Base-by-base conservation (phyloP, 2,113 vertebrate species). In the Myotis lucifugus region DNA sequence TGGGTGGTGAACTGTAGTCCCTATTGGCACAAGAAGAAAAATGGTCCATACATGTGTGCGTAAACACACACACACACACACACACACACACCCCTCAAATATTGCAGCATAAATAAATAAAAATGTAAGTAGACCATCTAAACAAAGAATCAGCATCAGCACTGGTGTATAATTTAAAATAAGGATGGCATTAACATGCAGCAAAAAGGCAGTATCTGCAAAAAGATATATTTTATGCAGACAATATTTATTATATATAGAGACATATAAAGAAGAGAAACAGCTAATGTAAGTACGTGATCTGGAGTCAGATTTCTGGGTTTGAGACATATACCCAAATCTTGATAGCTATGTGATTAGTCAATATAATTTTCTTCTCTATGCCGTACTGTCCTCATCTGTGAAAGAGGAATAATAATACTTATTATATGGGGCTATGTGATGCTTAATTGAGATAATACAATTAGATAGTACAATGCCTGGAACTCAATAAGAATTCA, bases 11-110 rank as follows among this genome's bases (percentile, higher is more conserved):
- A 64, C 27, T 40, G 10, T 90, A 73, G 32, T 83, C 13, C 11
- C 5, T 56, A 14, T 25, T 48, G 66, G 25, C 23, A 83, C 2
- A 69, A 89, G 19, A 93, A 78, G 66, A 52, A 90, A 77, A 34
- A 69, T 8, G 7, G 13, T 15, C 77, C n/a, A 34, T 8, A 1
- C 50, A 56, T 12, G 56, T 6, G 6, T 32, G 11, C 0, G 2
- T 14, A 48, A 18, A 34, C 17, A 25, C 4, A 34, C 11, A 56
- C 5, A 42, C 9, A 34, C 0, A 25, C 10, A 56, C 40, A 73
- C 46, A 46, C 15, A 79, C 46, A 42, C 15, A 74, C 10, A 76
- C 2, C 11, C 32, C 13, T 18, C 54, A 72, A 42, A 25, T 27
- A 86, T 12, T 59, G 29, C 5, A 77, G 21, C 1, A 19, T 61